Conservation (phyloP, 2,113 vertebrate species). For the Apeltes quadracus region DNA sequence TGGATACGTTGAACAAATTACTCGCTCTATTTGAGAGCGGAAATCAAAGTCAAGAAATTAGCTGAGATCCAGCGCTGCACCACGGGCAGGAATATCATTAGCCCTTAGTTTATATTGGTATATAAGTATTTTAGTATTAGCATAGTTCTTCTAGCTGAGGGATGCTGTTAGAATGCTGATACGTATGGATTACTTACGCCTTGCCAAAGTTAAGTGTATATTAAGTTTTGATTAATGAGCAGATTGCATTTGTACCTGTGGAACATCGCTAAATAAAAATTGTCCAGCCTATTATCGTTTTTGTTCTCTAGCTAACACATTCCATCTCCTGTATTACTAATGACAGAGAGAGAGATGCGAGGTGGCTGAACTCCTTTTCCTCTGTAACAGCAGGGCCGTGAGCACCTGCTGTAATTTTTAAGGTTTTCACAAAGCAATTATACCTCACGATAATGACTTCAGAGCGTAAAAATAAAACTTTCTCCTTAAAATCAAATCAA, state of each 20-base stretch:
- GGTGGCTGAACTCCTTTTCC: neutral
- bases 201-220: slow-evolving; percentile 18
- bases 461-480: slow-evolving; percentile 43
- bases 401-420: slow-evolving; percentile 15
- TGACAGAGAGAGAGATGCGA: neutral
- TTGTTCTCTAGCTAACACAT: slow-evolving; percentile 2
- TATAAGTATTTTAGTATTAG: too few relatives aligned
- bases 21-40: slow-evolving; percentile 78
- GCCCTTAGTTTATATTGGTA: slow-evolving; percentile 56
- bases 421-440: slow-evolving; percentile 8
- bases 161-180: slow-evolving; percentile 29
- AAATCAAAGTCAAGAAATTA: slow-evolving; percentile 78
- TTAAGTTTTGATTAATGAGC: slow-evolving; percentile 32
- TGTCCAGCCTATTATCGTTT: slow-evolving; percentile 10
- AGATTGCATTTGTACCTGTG: slow-evolving; percentile 4
- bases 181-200: slow-evolving; percentile 35
- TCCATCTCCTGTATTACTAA: slow-evolving; percentile 32
- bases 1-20: slow-evolving; percentile 79
- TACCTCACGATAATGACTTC: slow-evolving; percentile 16
- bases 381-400: neutral
- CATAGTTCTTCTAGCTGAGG: slow-evolving; percentile 37
- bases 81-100: slow-evolving; percentile 56
- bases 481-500: slow-evolving; percentile 38
- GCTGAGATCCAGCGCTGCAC: slow-evolving; percentile 63
- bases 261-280: slow-evolving; percentile 10